Percentiles rank a stretch among this genome's conserved stretches.
Evolutionary conservation across 2,888 invertebrate species (phyloP).

Genomic region (Fragum fragum): DNA sequence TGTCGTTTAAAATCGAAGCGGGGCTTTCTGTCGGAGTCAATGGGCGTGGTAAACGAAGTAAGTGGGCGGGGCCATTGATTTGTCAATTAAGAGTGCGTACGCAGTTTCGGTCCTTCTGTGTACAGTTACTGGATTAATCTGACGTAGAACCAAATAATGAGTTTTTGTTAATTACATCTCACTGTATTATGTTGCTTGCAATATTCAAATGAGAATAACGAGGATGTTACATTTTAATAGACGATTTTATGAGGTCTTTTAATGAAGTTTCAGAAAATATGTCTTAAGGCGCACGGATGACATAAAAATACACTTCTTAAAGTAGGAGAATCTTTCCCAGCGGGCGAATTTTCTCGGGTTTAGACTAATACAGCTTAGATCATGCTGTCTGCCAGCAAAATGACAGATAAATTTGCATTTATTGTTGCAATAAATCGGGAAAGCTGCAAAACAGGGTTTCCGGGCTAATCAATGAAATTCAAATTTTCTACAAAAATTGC

Average conservation of each 20-base stretch:
- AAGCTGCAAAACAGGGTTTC: slow-evolving; percentile 28
- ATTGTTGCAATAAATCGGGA: slow-evolving; percentile 43
- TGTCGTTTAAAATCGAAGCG: too few relatives aligned
- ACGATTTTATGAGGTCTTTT: slow-evolving; percentile 9
- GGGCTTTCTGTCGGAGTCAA: too few relatives aligned
- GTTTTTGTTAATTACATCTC: slow-evolving; percentile 6
- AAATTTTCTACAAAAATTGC: slow-evolving; percentile 34
- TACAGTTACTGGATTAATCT: not conserved
- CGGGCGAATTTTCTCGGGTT: slow-evolving; percentile 16
- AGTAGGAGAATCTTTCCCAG: slow-evolving; percentile 12
- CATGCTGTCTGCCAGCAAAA: slow-evolving; percentile 38
- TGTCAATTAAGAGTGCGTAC: too few relatives aligned
- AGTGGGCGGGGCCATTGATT: too few relatives aligned
- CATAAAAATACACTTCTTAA: slow-evolving; percentile 3
- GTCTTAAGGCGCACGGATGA: not conserved
- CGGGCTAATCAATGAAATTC: slow-evolving; percentile 36
- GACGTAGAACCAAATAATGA: not conserved
- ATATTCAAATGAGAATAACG: slow-evolving; percentile 6
- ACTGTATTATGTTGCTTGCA: slow-evolving; percentile 3
- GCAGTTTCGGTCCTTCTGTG: too few relatives aligned
- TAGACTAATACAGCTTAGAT: slow-evolving; percentile 20
- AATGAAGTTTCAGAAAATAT: slow-evolving; percentile 28
- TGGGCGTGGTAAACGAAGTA: too few relatives aligned
- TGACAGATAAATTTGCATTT: slow-evolving; percentile 43
- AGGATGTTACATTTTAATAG: slow-evolving; percentile 15